Base-by-base conservation (phyloP, 1,140 invertebrate genomes). In the Wiebesia pumilae region DNA sequence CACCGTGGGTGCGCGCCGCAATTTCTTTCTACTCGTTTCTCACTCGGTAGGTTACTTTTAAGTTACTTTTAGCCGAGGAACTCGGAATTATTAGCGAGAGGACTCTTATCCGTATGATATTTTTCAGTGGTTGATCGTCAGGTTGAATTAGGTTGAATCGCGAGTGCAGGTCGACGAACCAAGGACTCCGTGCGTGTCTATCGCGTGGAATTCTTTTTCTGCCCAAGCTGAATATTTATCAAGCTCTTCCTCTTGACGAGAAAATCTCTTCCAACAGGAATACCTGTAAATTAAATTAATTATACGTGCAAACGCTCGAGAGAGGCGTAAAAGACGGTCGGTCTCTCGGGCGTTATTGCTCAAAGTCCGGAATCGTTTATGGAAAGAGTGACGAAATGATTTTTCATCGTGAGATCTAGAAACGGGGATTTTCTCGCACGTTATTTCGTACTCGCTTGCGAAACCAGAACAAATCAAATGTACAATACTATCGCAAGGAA, bases 151-250 rank as follows among this genome's bases (percentile, higher is more conserved):
- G n/a, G n/a, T 47, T 35, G 43, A 71, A 78, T 30, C 71, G 10
- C 33, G 6, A 12, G 65, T n/a, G 10, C 33, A n/a, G 35, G 27
- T 40, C 71, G 43, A 43, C 0, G 38, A 75, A 75, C 71, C 16
- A 81, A 30, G 4, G n/a, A 67, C 2, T 16, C 35, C 30, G 9
- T 1, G 7, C 0, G 38, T 85, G 71, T 80, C 83, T 47, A 67
- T 69, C 35, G 47, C 77, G 30, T 35, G 62, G 43, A 80, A 78
- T 80, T 54, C 30, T 27, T 43, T 65, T 71, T 58, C n/a, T 47
- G 54, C 47, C 38, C 30, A 30, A 27, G 47, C 67, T 69, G 40
- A 79, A 78, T 43, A 35, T 35, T 85, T 77, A 84, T 84, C 54
- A 14, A 77, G 27, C 30, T 62, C 27, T 80, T 24, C 40, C 58